Base-by-base conservation (phyloP, 1,140 invertebrate genomes). In the Drosophila dunni region DNA sequence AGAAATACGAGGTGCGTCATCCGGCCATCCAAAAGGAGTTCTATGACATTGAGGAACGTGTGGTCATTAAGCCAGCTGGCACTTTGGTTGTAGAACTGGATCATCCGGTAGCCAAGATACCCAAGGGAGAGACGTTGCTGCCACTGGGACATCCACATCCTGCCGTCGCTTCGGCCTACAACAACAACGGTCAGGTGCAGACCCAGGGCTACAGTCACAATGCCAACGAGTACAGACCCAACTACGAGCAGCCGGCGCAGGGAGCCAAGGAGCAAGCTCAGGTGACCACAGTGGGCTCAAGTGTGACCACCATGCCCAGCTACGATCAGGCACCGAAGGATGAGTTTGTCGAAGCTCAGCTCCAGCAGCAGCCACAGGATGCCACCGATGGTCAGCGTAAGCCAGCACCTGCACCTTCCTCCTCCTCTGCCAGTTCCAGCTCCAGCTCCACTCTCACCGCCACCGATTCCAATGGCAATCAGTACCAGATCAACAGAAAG, bases 11-110 rank as follows among this genome's bases (percentile, higher is more conserved):
- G 92, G 93, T 95, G 0, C 93, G 95, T 65, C 93, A 95, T 50
- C 95, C 95, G 68, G 95, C 94, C 33, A 94, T 95, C 57, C 94
- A 95, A 67, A 95, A 95, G 83, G 94, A 95, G 80, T 95, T 95
- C 90, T 95, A 94, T 81, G 95, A 95, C 74, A 94, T 95, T 63
- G 95, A 95, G 81, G 94, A 95, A 80, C 93, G 94, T 24, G 93
- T 94, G 7, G 93, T 95, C 6, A 93, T 95, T 17, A 93, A 94
- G n/a, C 94, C 94, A 2, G 94, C 94, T 2, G 95, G 94, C 15
- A 94, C 94, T 0, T 93, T 94, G 29, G 93, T 95, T 5, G 93
- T 95, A 0, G 95, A 95, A 73, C 85, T 95, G 0, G 94, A 94
- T 51, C 93, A 94, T 62, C 95, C 95, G 0, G 92, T 94, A 8